Base-by-base conservation (phyloP, 2,797 vertebrate genomes). In the Ceryle rudis region DNA sequence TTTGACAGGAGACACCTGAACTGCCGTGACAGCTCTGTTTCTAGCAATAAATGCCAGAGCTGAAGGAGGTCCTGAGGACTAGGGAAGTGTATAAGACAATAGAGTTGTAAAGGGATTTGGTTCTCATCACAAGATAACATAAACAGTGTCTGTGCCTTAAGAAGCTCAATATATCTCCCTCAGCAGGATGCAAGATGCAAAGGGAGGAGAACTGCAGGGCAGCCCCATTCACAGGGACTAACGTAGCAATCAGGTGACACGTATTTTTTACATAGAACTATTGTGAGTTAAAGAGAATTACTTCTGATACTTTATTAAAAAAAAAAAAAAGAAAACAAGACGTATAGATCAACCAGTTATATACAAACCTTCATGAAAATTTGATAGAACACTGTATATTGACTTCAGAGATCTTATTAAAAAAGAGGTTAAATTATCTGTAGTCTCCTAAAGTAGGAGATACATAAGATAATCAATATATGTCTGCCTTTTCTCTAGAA, bases 251-350 rank as follows among this genome's bases (percentile, higher is more conserved):
- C 89, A 80, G 74, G 70, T 74, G 83, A 42, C 65, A 93, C 51
- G n/a, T n/a, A 90, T 49, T 91, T 96, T 97, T 96, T 85, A 66
- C 66, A 26, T 2, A 67, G 20, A 85, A 89, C 86, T 86, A 67
- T 6, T 83, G 3, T 22, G 41, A 93, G 54, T 52, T 82, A 18
- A 71, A 83, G 83, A 70, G 9, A 95, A 95, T 90, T 26, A 74
- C 1, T 55, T 82, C 18, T 35, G 14, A 44, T 61, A 58, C 15
- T 74, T 55, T 51, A 51, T 51, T 26, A 15, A 51, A 51, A 51
- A 51, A 26, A 46, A 71, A 57, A 69, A 31, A 9, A 5, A 73
- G 71, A 89, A 62, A 11, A 94, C 44, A 39, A 51, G 19, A 21
- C n/a, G 14, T 47, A 61, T 12, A 71, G 18, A 42, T 82, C 22